Evolutionary conservation across 2,888 invertebrate species (phyloP).

Genomic region (Blera fallax): DNA sequence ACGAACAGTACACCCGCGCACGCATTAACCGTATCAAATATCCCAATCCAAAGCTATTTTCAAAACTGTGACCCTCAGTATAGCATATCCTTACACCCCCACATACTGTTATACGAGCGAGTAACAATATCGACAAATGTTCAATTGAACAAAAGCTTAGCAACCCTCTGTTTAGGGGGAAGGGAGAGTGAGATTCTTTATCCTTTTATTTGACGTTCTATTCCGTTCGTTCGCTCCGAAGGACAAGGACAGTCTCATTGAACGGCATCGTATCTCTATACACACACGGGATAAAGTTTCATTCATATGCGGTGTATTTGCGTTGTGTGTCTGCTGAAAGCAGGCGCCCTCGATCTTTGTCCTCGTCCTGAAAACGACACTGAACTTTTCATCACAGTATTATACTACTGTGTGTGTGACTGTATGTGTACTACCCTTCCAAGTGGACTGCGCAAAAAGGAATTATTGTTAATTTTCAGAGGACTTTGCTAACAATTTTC

Average conservation of each 20-base stretch:
- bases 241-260: slow-evolving; percentile 62
- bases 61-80: not conserved
- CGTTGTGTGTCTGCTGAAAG: slow-evolving; percentile 40
- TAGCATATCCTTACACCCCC: not conserved
- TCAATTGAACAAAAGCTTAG: slow-evolving; percentile 40
- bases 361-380: slow-evolving; percentile 67
- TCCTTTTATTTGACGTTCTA: slow-evolving; percentile 14
- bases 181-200: not conserved
- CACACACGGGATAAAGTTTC: not conserved
- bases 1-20: not conserved
- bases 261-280: slow-evolving; percentile 47
- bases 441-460: slow-evolving; percentile 52
- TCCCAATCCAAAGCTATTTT: not conserved
- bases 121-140: slow-evolving; percentile 12
- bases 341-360: slow-evolving; percentile 63
- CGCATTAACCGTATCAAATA: slow-evolving; percentile 5
- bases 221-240: slow-evolving; percentile 23
- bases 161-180: slow-evolving; percentile 13
- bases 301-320: slow-evolving; percentile 16
- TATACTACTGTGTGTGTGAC: slow-evolving; percentile 13
- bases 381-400: slow-evolving; percentile 61
- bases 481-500: too few species aligned
- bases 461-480: slow-evolving; percentile 35
- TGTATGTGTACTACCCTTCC: not conserved
- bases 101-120: not conserved